A percentile compares a stretch with the other conserved stretches of the same genome.
phyloP scores from a whole-genome alignment of 2,113 vertebrate genomes.

The Forbesichthys agassizii region DNA sequence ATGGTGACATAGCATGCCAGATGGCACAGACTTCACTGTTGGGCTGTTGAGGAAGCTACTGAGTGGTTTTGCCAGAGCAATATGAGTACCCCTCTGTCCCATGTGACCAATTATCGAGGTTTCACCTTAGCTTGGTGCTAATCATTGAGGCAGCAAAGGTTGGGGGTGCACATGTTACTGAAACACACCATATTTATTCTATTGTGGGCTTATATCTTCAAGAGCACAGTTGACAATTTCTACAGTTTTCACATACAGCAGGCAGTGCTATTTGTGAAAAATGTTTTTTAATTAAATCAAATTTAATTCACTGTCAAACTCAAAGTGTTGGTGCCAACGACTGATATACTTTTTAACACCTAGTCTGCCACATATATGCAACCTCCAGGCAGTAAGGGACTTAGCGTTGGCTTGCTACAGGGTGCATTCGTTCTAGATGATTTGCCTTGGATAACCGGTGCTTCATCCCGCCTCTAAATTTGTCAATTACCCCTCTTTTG shows the following conservation, averaged over 20 bases:
- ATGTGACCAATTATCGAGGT: conserved; percentile 82
- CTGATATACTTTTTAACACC: neutral
- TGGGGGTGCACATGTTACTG: conserved; percentile 40
- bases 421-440: conserved; percentile 27
- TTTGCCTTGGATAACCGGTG: conserved; percentile 41
- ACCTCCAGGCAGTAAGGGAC: neutral
- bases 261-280: too few species aligned
- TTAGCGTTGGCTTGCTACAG: conserved; percentile 29
- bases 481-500: conserved; percentile 65
- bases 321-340: too few species aligned
- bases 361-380: conserved; percentile 16
- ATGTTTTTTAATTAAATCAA: too few species aligned
- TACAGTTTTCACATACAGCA: too few species aligned
- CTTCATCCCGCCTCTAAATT: conserved; percentile 50
- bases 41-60: conserved; percentile 62
- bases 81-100: conserved; percentile 64
- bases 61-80: conserved; percentile 63
- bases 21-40: conserved; percentile 69
- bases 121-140: conserved; percentile 69
- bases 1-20: conserved; percentile 65
- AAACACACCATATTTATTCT: conserved; percentile 6
- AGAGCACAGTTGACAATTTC: neutral
- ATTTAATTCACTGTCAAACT: too few species aligned
- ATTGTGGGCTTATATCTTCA: neutral
- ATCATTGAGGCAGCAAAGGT: conserved; percentile 42